These are phyloP conservation scores for Drosophila meridiana DNA, from an alignment of 2,888 invertebrate genomes.

Conservation along the genomic window DNA sequence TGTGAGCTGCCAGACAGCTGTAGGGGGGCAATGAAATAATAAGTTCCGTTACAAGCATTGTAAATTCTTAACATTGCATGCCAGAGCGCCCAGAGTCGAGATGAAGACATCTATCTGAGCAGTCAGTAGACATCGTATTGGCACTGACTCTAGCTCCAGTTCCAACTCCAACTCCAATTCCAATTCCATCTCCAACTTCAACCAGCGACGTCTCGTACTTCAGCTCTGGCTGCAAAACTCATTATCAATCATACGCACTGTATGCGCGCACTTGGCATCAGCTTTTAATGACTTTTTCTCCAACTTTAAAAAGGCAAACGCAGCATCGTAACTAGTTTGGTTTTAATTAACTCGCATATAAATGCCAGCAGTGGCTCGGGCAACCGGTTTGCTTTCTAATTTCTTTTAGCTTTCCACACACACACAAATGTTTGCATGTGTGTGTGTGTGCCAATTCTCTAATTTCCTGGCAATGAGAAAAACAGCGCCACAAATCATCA, in stretches of 20 bases:
- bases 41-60: conserved; percentile 70
- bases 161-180: not conserved
- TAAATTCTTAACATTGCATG: conserved; percentile 63
- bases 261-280: conserved; percentile 42
- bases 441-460: conserved; percentile 63
- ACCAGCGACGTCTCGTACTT: not conserved
- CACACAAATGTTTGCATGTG: conserved; percentile 15
- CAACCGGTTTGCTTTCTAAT: conserved; percentile 78
- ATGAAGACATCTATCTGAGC: conserved; percentile 45
- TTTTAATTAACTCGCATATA: conserved; percentile 78
- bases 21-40: conserved; percentile 52
- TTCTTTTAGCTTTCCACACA: conserved; percentile 66
- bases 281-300: conserved; percentile 74
- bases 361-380: conserved; percentile 59
- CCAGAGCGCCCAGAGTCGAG: conserved; percentile 11
- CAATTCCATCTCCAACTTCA: not conserved
- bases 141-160: not conserved
- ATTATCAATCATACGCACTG: conserved; percentile 79
- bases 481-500: conserved; percentile 68
- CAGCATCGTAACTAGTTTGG: conserved; percentile 74
- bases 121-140: not conserved
- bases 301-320: conserved; percentile 43
- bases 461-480: conserved; percentile 61
- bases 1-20: conserved; percentile 29
- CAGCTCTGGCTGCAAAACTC: conserved; percentile 31